A percentile compares a stretch with the other conserved stretches of the same genome.
Evolutionary conservation across 2,888 invertebrate species (phyloP).

Genomic region (Melitaea athalia): DNA sequence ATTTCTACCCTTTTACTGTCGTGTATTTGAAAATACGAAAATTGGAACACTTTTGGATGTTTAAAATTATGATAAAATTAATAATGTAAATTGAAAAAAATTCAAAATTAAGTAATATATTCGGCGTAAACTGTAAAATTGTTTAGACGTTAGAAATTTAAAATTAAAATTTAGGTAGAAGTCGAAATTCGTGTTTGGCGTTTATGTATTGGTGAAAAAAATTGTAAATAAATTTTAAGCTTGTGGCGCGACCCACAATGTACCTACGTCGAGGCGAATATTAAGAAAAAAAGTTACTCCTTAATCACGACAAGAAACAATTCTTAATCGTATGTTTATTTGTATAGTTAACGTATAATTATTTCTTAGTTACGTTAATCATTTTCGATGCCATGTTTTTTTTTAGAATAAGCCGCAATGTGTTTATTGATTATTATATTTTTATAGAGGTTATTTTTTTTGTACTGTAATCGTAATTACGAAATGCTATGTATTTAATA

Average conservation of each 20-base stretch:
- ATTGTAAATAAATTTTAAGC: constrained; percentile 73
- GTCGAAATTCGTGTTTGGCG: constrained; percentile 79
- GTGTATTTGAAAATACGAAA: constrained; percentile 44
- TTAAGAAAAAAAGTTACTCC: constrained; percentile 36
- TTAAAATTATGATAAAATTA: constrained; percentile 13
- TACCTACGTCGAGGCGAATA: constrained; percentile 27
- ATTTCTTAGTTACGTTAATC: constrained; percentile 51
- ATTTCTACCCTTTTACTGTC: constrained; percentile 50
- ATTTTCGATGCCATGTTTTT: constrained; percentile 80
- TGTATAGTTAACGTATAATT: constrained; percentile 48
- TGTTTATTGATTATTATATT: constrained; percentile 75
- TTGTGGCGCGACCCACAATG: constrained; percentile 67
- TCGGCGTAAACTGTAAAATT: constrained; percentile 75
- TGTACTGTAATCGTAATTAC: constrained; percentile 70
- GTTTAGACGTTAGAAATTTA: constrained; percentile 65
- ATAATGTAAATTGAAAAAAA: constrained; percentile 51
- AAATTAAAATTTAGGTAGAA: constrained; percentile 62
- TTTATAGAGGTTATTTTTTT: constrained; percentile 78
- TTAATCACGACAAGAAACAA: constrained; percentile 39
- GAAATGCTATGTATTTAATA: constrained; percentile 72
- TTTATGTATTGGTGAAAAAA: constrained; percentile 51
- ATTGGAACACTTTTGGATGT: constrained; percentile 49
- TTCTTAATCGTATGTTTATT: constrained; percentile 45
- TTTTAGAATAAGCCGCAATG: constrained; percentile 67
- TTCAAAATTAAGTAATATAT: constrained; percentile 67